These are phyloP conservation scores for Tetragonula carbonaria DNA, from an alignment of 2,888 invertebrate species.

Conservation along the genomic window DNA sequence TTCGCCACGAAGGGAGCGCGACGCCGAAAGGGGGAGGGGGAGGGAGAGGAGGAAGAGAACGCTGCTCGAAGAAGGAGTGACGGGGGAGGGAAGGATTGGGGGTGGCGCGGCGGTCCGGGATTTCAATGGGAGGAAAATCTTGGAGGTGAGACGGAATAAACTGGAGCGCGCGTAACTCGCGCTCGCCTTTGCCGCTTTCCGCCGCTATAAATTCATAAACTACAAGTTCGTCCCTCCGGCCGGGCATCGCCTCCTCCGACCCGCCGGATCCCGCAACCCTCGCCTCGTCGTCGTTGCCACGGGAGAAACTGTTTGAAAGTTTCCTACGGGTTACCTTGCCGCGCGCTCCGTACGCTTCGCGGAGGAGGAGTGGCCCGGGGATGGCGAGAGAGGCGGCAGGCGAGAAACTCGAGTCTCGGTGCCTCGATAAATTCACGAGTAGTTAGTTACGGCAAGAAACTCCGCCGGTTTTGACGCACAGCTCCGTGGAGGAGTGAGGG, in stretches of 20 bases:
- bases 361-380: conserved; percentile 1
- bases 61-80: too few relatives aligned
- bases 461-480: conserved; percentile 71
- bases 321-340: conserved; percentile 73
- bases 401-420: conserved; percentile 74
- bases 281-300: conserved; percentile 28
- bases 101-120: conserved; percentile 49
- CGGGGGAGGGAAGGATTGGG: neutral
- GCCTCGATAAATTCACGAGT: conserved; percentile 82
- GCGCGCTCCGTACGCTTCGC: conserved; percentile 41
- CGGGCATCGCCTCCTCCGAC: conserved; percentile 30
- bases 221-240: conserved; percentile 76
- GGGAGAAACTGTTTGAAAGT: conserved; percentile 72
- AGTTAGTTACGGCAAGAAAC: conserved; percentile 81
- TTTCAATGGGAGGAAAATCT: conserved; percentile 75
- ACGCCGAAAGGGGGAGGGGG: neutral
- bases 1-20: neutral
- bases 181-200: conserved; percentile 78
- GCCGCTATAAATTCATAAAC: conserved; percentile 84
- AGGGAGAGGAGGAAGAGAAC: neutral
- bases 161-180: conserved; percentile 77
- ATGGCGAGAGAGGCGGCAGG: conserved; percentile 35
- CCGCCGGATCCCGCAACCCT: conserved; percentile 16
- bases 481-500: conserved; percentile 14
- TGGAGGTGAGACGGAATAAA: conserved; percentile 75